Evolutionary conservation across 2,888 invertebrate genomes (phyloP), one percentile per base, ranked within the genome.

Genomic region (Brassicogethes aeneus): DNA sequence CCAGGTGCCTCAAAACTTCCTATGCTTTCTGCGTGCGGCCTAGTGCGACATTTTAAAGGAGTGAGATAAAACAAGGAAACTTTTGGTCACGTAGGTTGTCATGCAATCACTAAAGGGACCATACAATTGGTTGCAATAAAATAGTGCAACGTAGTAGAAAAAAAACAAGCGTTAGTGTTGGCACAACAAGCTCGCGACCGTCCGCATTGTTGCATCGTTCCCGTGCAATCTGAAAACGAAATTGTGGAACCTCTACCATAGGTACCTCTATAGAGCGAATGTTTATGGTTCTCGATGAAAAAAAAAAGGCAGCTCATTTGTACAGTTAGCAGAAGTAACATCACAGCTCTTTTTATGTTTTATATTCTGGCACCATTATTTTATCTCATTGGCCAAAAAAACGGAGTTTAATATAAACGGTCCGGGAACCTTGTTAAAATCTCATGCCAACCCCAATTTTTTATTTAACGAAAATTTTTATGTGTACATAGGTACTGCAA

Each of bases 231-330:
- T 51, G 52, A 7, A 10, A 23, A 23, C 5, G 10, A 23, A 23
- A 23, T 23, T 5, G 23, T 56, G 59, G 60, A 63, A 63, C 61
- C 62, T 53, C 55, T 62, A 64, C 65, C 64, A 62, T 64, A 62
- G 65, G 66, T 66, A 66, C 66, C 66, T 66, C 64, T 62, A 54
- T 53, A 56, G 61, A 61, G 56, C 62, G 62, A 60, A 61, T 61
- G 62, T 59, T 53, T 54, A 48, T 48, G 54, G 53, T 55, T 62
- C 57, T 61, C 53, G 58, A 57, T n/a, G n/a, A n/a, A n/a, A n/a
- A n/a, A n/a, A n/a, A n/a, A n/a, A 59, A 61, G 55, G 60, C 60
- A 64, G 62, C 62, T 63, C 61, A 62, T 58, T 60, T 63, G 63
- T 63, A 63, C 59, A 64, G 60, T 63, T 61, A 56, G 51, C 56